These are phyloP conservation scores for Conistra vaccinii DNA, from an alignment of 2,888 invertebrate genomes.

Conservation along the genomic window DNA sequence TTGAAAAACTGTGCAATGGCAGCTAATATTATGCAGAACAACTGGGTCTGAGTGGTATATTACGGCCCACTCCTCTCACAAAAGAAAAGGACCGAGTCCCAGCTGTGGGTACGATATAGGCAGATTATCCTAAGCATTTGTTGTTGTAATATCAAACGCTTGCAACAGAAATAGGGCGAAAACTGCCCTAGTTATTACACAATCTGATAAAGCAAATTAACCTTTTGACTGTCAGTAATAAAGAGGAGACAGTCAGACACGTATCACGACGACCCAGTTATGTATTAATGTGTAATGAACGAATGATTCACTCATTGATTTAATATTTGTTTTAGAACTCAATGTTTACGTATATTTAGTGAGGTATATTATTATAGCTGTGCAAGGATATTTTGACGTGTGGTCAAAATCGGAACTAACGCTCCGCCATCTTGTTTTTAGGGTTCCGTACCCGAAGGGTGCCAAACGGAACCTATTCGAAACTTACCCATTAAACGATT, in stretches of 20 bases:
- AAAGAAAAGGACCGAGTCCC: background rate
- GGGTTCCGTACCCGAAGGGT: too few relatives aligned
- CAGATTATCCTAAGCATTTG: background rate
- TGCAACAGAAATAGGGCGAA: conserved; percentile 13
- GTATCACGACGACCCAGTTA: conserved; percentile 33
- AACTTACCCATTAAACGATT: too few relatives aligned
- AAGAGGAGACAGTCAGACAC: conserved; percentile 7
- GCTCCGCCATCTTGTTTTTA: too few relatives aligned
- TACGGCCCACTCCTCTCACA: background rate
- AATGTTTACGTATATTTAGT: background rate
- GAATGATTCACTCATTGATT: conserved; percentile 6
- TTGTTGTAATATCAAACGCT: background rate
- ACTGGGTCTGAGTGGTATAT: background rate
- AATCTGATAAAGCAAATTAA: conserved; percentile 44
- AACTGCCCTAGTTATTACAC: conserved; percentile 20
- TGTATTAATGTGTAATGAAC: background rate
- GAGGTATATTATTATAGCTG: background rate
- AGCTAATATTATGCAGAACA: background rate
- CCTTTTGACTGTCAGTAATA: conserved; percentile 44
- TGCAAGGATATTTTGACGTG: background rate
- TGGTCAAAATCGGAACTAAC: too few relatives aligned
- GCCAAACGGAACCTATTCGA: too few relatives aligned
- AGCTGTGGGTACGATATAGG: background rate
- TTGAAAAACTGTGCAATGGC: conserved; percentile 7
- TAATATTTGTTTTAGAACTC: conserved; percentile 1